Percentiles rank a stretch among this genome's conserved stretches.
phyloP scores from a whole-genome alignment of 2,888 invertebrate species.

The Tetrapedia diversipes region DNA sequence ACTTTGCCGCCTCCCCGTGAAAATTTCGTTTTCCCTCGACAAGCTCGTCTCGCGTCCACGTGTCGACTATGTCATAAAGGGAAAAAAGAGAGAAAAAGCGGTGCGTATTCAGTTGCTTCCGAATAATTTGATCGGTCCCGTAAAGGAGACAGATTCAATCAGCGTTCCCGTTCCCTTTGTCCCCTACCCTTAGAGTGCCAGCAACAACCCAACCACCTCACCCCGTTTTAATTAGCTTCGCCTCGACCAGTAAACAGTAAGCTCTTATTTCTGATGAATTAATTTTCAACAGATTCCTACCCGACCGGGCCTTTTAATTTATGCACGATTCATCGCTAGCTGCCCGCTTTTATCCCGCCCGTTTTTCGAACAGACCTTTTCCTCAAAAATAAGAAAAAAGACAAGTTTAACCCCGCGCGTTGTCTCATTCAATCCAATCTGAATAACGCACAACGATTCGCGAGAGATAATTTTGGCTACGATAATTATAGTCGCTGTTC shows the following conservation, averaged over 20 bases:
- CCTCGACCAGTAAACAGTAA: slow-evolving; percentile 66
- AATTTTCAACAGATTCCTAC: slow-evolving; percentile 69
- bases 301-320: slow-evolving; percentile 8
- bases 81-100: slow-evolving; percentile 10
- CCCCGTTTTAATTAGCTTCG: slow-evolving; percentile 67
- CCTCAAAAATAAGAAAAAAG: no score
- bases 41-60: no score
- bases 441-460: neutral
- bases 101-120: slow-evolving; percentile 25
- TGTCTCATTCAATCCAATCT: no score
- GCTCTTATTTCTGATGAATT: slow-evolving; percentile 73
- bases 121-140: slow-evolving; percentile 53
- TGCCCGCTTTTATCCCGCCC: slow-evolving; percentile 54
- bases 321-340: slow-evolving; percentile 24
- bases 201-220: slow-evolving; percentile 1
- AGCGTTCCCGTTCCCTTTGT: neutral
- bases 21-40: slow-evolving; percentile 53
- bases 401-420: no score
- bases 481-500: neutral
- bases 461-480: neutral
- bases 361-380: no score
- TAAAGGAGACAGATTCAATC: slow-evolving; percentile 37
- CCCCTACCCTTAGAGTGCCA: no score
- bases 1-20: slow-evolving; percentile 31
- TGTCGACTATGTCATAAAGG: no score